Evolutionary conservation across 2,888 invertebrate genomes (phyloP).

Genomic region (Eilema caniola): DNA sequence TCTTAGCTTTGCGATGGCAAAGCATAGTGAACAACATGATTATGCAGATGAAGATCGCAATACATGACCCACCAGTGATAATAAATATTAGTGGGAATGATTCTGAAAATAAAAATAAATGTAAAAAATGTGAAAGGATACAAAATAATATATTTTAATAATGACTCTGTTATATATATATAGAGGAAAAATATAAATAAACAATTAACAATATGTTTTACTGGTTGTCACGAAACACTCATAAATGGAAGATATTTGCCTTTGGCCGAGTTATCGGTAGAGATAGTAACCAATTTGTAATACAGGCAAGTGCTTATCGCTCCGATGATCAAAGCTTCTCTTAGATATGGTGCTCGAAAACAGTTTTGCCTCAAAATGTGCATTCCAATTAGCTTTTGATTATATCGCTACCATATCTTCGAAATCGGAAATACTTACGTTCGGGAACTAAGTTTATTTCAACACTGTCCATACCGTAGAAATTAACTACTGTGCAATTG

Average conservation of each 20-base stretch:
- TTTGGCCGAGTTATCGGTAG: too few species aligned
- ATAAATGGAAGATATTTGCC: too few species aligned
- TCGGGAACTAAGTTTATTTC: constrained; percentile 94
- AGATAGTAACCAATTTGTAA: too few species aligned
- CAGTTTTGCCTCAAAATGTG: too few species aligned
- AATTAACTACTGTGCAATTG: constrained; percentile 97
- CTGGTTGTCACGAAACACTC: too few species aligned
- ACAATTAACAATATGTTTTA: too few species aligned
- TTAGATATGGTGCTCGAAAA: too few species aligned
- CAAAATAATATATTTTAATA: background rate
- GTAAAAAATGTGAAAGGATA: background rate
- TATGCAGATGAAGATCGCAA: constrained; percentile 92
- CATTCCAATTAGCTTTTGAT: too few species aligned
- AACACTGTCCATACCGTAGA: constrained; percentile 94
- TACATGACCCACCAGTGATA: constrained; percentile 91
- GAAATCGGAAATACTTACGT: constrained; percentile 89
- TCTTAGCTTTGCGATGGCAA: constrained; percentile 89
- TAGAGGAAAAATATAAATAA: too few species aligned
- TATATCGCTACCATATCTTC: background rate
- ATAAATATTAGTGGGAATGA: constrained; percentile 92
- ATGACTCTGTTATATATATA: too few species aligned
- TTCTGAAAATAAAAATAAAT: constrained; percentile 82
- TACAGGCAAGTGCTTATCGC: too few species aligned
- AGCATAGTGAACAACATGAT: constrained; percentile 92
- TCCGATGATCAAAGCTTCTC: too few species aligned